Percentiles rank a stretch among this genome's conserved stretches.
phyloP scores from a whole-genome alignment of 2,888 invertebrate genomes.

The Cremastinae sp. region DNA sequence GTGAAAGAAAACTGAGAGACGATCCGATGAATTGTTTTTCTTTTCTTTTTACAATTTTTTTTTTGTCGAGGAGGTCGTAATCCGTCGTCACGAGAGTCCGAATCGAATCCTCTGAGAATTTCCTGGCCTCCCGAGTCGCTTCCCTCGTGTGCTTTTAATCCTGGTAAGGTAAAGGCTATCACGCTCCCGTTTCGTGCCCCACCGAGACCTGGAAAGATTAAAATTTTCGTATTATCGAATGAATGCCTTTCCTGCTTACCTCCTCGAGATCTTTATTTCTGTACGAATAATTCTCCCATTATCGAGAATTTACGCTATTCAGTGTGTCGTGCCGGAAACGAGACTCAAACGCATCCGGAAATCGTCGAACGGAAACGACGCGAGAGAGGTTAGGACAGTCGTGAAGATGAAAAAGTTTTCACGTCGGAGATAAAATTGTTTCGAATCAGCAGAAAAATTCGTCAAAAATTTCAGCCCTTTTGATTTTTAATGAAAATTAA shows the following conservation, averaged over 20 bases:
- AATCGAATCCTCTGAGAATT: not conserved
- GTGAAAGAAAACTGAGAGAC: not conserved
- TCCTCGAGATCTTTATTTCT: constrained; percentile 11
- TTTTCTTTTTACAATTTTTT: constrained; percentile 12
- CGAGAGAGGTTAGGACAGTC: too few relatives aligned
- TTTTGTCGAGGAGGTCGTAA: not conserved
- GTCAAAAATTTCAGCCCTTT: too few relatives aligned
- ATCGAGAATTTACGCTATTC: too few relatives aligned
- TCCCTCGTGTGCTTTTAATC: constrained; percentile 70
- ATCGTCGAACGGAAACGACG: too few relatives aligned
- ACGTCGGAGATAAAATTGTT: too few relatives aligned
- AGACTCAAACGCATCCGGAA: too few relatives aligned
- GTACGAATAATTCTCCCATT: constrained; percentile 25
- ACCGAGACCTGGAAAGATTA: constrained; percentile 72
- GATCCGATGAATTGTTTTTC: constrained; percentile 7
- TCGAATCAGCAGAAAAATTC: too few relatives aligned
- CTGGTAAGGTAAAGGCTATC: constrained; percentile 74
- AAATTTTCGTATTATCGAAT: constrained; percentile 77
- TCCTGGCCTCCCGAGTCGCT: not conserved
- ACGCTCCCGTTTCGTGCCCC: constrained; percentile 75
- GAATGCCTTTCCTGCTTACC: constrained; percentile 65
- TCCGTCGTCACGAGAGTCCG: not conserved
- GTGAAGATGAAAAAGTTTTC: too few relatives aligned
- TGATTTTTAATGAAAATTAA: too few relatives aligned
- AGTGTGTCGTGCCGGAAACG: too few relatives aligned